These are phyloP conservation scores for Pachyrhynchus sulphureomaculatus DNA, from an alignment of 1,140 invertebrate genomes.

Conservation along the genomic window DNA sequence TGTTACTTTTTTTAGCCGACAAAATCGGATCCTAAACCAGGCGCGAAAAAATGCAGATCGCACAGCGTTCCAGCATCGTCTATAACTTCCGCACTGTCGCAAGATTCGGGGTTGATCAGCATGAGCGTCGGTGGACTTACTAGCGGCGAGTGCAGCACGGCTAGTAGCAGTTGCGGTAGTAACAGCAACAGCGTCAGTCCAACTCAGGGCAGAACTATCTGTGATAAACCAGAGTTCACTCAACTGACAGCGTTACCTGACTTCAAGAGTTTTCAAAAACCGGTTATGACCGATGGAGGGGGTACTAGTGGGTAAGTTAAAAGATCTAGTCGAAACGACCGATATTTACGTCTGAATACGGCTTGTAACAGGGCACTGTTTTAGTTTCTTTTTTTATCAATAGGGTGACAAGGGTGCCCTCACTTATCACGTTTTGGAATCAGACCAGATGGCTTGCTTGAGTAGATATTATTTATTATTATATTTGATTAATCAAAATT, in stretches of 20 bases:
- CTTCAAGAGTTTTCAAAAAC: slow-evolving; percentile 50
- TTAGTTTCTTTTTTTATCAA: too few relatives aligned
- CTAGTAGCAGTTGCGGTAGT: slow-evolving; percentile 32
- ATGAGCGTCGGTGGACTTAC: neutral
- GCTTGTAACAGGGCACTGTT: too few relatives aligned
- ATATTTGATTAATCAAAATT: too few relatives aligned
- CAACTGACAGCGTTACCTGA: slow-evolving; percentile 51
- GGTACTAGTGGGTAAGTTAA: slow-evolving; percentile 10
- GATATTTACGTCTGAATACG: too few relatives aligned
- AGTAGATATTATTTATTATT: too few relatives aligned
- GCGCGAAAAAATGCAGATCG: slow-evolving; percentile 32
- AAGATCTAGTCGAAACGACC: too few relatives aligned
- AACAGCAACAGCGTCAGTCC: slow-evolving; percentile 42
- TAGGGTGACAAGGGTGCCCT: too few relatives aligned
- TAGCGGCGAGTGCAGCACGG: slow-evolving; percentile 32
- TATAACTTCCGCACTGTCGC: neutral
- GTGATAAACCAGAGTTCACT: slow-evolving; percentile 51
- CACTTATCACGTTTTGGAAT: too few relatives aligned
- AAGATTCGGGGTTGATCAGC: neutral
- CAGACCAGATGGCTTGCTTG: too few relatives aligned
- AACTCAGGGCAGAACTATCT: slow-evolving; percentile 48
- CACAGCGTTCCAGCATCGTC: slow-evolving; percentile 31
- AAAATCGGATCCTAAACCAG: slow-evolving; percentile 33
- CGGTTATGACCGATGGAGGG: slow-evolving; percentile 14
- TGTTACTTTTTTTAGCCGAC: too few relatives aligned